Evolutionary conservation across 1,140 invertebrate species (phyloP), one percentile per base, ranked within the genome.

Genomic region (Cardiocondyla obscurior): DNA sequence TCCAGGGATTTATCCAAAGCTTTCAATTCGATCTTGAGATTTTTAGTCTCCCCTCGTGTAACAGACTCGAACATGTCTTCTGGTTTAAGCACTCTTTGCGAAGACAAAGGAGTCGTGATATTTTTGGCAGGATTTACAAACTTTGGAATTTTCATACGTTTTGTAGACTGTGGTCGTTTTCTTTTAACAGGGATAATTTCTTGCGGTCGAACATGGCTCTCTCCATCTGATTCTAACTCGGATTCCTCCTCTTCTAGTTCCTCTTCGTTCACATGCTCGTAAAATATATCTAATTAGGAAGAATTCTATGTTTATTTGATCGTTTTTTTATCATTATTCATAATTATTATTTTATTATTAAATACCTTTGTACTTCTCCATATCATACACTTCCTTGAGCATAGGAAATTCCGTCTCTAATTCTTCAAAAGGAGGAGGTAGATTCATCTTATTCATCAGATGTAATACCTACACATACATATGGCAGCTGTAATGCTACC

Each of bases 381-480:
- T 91, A 91, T 92, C 83, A 79, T 94, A 94, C 5, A 76, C 81
- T 79, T 94, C 90, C 79, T 90, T 92, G 1, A 94, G 64, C 33
- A 88, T 69, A 7, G 91, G 91, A 90, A 92, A 94, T 86, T 94
- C 91, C 51, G 44, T 51, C 57, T 94, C 93, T 4, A 95, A 91
- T 90, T 94, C 91, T 46, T 96, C 95, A 94, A 99, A 99, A n/a
- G 98, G 98, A 77, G 96, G 95, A 44, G 97, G 97, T 57, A 99
- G 91, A 93, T 97, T 98, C 98, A 99, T 98, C 94, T 97, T 98
- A 91, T 99, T 99, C 98, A 99, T 99, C 39, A 99, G 94, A 95
- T 99, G 98, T 62, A 99, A 91, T 6, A 97, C 97, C 95, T 97
- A 72, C 8, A 58, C 77, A 70, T 64, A 49, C 25, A 74, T 25